Percentiles rank a stretch among this genome's conserved stretches.
Evolutionary conservation across 2,888 invertebrate genomes (phyloP).

Genomic region (Caenorhabditis uteleia): DNA sequence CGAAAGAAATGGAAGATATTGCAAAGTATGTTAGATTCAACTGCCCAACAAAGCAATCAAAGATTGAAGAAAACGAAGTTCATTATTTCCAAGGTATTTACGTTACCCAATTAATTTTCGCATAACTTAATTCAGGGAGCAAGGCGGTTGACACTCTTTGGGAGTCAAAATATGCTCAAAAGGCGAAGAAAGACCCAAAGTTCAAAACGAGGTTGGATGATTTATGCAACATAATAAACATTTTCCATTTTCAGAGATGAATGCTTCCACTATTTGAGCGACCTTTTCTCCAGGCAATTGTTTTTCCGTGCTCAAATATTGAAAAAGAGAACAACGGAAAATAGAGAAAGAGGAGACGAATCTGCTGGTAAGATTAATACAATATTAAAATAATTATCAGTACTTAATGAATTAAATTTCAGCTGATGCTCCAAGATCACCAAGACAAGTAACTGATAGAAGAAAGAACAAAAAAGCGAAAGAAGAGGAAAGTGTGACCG

Average conservation of each 20-base stretch:
- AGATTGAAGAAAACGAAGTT: constrained; percentile 92
- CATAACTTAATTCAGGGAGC: constrained; percentile 11
- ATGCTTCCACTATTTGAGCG: constrained; percentile 33
- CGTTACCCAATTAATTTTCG: background rate
- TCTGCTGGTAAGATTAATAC: constrained; percentile 8
- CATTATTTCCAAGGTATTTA: constrained; percentile 88
- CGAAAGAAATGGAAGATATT: constrained; percentile 80
- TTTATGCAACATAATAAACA: no score
- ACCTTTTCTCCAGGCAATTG: constrained; percentile 36
- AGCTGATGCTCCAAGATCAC: constrained; percentile 34
- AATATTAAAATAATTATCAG: background rate
- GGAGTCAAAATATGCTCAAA: constrained; percentile 84
- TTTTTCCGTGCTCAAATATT: constrained; percentile 68
- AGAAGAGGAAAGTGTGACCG: constrained; percentile 41
- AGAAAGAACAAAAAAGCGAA: constrained; percentile 23
- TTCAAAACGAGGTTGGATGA: constrained; percentile 85
- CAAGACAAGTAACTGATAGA: constrained; percentile 61
- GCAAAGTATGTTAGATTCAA: constrained; percentile 93
- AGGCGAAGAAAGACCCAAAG: constrained; percentile 77
- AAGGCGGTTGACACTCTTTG: constrained; percentile 90
- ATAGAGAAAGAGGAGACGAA: no score
- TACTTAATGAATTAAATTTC: constrained; percentile 2
- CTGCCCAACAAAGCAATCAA: constrained; percentile 91
- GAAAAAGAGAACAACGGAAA: no score
- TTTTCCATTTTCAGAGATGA: no score